Evolutionary conservation across 2,888 invertebrate genomes (phyloP).

Genomic region (Watsonalla cultraria): DNA sequence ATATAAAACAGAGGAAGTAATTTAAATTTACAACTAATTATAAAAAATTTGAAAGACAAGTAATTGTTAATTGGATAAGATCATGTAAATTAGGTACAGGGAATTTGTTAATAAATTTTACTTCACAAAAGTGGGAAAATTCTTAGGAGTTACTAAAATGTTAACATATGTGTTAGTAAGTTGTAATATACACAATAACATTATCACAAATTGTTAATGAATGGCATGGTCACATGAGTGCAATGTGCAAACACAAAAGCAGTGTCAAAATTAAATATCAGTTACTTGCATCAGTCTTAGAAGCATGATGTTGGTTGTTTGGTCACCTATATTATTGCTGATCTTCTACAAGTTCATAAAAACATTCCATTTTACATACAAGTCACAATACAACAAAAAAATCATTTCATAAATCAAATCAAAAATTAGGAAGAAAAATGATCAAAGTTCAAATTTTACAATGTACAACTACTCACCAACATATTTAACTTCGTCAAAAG

Average conservation of each 20-base stretch:
- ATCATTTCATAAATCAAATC: not conserved
- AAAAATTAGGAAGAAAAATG: not conserved
- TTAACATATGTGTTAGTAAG: not conserved
- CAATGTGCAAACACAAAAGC: slow-evolving; percentile 58
- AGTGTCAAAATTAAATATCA: slow-evolving; percentile 48
- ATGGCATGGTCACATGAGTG: slow-evolving; percentile 18
- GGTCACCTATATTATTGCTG: slow-evolving; percentile 68
- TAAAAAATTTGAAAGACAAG: too few relatives aligned
- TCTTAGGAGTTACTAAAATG: not conserved
- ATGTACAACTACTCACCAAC: slow-evolving; percentile 81
- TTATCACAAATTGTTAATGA: not conserved
- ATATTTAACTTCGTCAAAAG: slow-evolving; percentile 99
- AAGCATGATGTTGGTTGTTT: slow-evolving; percentile 55
- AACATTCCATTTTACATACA: slow-evolving; percentile 21
- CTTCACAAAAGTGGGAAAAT: too few relatives aligned
- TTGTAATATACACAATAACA: not conserved
- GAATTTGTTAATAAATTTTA: too few relatives aligned
- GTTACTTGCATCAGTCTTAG: slow-evolving; percentile 77
- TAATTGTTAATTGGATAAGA: too few relatives aligned
- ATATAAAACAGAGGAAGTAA: too few relatives aligned
- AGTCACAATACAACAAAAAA: not conserved
- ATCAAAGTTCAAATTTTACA: not conserved
- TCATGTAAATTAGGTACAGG: too few relatives aligned
- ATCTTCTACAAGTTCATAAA: slow-evolving; percentile 71
- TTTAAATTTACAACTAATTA: too few relatives aligned